Conservation (phyloP, 2,113 vertebrate species). For the Leptobrachium leishanense region DNA sequence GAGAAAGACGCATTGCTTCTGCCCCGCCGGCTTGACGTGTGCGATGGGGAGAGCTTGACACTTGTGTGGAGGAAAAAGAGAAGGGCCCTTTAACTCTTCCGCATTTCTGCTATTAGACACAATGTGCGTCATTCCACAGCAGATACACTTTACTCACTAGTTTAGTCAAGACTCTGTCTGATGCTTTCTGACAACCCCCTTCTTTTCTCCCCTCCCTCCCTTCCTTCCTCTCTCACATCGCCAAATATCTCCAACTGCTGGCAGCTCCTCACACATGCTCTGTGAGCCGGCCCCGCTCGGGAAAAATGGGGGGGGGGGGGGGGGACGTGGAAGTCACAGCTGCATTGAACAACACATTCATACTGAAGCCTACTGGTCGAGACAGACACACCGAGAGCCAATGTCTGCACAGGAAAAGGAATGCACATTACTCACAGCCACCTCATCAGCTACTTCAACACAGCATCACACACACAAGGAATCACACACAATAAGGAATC, state of each 20-base stretch:
- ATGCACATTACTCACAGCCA: too few species aligned
- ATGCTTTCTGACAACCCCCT: constrained; percentile 28
- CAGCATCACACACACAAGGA: too few species aligned
- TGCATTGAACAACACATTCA: constrained; percentile 22
- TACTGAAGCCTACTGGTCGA: not conserved
- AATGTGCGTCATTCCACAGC: constrained; percentile 45
- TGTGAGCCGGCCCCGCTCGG: constrained; percentile 14
- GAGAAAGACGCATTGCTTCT: constrained; percentile 20
- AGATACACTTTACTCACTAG: constrained; percentile 20
- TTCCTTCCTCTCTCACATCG: constrained; percentile 18
- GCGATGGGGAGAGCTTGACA: constrained; percentile 19
- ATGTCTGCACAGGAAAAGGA: not conserved
- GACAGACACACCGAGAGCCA: not conserved
- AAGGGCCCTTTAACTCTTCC: constrained; percentile 32
- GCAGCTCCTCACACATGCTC: constrained; percentile 35
- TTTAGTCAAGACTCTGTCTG: constrained; percentile 19
- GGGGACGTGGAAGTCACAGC: constrained; percentile 27
- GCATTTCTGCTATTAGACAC: constrained; percentile 31
- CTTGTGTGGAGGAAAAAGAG: too few species aligned
- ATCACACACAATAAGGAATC: too few species aligned
- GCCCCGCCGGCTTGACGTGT: constrained; percentile 29
- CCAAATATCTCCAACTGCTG: constrained; percentile 34
- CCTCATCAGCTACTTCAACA: too few species aligned
- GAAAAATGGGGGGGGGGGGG: constrained; percentile 14
- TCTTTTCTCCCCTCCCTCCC: constrained; percentile 18